Evolutionary conservation across 2,113 vertebrate genomes (phyloP).

Genomic region (Ptyas mucosa): DNA sequence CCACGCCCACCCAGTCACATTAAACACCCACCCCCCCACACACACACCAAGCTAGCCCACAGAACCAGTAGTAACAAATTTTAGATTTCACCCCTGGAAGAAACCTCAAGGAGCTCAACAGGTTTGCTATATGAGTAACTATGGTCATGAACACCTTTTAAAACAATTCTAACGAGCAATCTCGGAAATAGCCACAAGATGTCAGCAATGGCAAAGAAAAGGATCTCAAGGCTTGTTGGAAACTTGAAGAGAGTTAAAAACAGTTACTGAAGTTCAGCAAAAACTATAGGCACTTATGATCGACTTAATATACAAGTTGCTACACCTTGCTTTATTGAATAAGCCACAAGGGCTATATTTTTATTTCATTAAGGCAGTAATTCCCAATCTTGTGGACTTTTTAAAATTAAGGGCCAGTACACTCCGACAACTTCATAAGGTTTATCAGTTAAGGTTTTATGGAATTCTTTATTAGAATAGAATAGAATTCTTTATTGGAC

Average conservation of each 20-base stretch:
- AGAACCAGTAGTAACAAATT: no score
- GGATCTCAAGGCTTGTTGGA: background rate
- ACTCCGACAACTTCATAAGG: background rate
- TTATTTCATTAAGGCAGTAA: background rate
- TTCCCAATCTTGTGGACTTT: background rate
- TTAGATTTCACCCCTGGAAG: no score
- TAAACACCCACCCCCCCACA: no score
- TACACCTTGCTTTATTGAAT: background rate
- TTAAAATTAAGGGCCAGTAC: background rate
- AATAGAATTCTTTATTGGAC: no score
- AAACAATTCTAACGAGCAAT: background rate
- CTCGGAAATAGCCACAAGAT: constrained; percentile 46
- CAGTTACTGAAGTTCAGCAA: background rate
- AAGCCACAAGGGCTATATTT: background rate
- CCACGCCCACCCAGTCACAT: no score
- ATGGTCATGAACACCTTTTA: background rate
- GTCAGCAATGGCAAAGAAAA: constrained; percentile 47
- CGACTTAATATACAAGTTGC: background rate
- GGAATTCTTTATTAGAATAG: no score
- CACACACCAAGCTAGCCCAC: no score
- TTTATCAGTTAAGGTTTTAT: no score
- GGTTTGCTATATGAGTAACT: background rate
- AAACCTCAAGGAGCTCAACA: no score
- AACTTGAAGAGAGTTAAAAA: background rate
- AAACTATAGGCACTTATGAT: background rate